Evolutionary conservation across 2,113 vertebrate species (phyloP), one percentile per base, ranked within the genome.

Genomic region (Bungarus multicinctus): DNA sequence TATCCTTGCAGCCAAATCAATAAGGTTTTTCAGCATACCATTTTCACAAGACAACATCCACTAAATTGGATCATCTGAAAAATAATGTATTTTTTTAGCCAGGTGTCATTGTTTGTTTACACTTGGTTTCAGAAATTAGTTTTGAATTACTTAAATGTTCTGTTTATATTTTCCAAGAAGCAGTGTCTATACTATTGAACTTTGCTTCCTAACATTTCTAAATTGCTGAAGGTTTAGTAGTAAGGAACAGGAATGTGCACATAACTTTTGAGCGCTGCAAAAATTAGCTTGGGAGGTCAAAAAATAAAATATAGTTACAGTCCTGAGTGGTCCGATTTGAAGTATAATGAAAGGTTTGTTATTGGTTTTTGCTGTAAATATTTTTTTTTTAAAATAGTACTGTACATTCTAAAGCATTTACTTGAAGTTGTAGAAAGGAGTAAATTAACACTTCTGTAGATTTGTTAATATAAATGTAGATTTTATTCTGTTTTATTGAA

Each of bases 1-100:
- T 93, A 20, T 74, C 93, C 3, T 74, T 88, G 87, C 3, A 97
- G 20, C 95, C 94, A 94, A 95, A 94, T 91, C 91, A 95, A 11
- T 90, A 93, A 89, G 39, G 3, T 0, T 20, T 95, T 96, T 95
- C 58, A 94, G 34, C 94, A 91, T 95, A 88, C 2, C 69, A 23
- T 85, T 94, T 95, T 94, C 95, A 57, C 50, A 85, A 85, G 74
- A 94, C 54, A 6, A 30, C n/a, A 47, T 93, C 47, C 45, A 43
- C 64, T 93, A 88, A 87, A n/a, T 88, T 96, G 94, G 64, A 39
- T 94, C 89, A 91, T 12, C 89, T 89, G n/a, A 93, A 95, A 89
- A 95, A 93, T 58, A 90, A 86, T 87, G 87, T 3, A 54, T 94
- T 95, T 95, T 94, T 39, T 8, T 91, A 94, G 89, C 53, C 2